These are phyloP conservation scores for Acronicta alni DNA, from an alignment of 2,888 invertebrate species.

Conservation along the genomic window DNA sequence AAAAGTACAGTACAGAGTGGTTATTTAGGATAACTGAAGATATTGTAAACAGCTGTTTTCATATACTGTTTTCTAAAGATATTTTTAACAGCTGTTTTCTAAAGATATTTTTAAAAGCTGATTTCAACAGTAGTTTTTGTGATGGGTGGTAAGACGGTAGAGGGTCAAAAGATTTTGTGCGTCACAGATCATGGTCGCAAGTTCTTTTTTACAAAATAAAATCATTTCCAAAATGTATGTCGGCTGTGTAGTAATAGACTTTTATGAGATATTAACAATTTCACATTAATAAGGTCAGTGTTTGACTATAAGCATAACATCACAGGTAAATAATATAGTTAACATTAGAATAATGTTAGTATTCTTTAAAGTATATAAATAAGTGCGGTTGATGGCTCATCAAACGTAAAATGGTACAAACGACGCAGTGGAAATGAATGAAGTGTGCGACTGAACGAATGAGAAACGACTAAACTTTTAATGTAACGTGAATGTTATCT, in stretches of 20 bases:
- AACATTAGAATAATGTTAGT: slow-evolving; percentile 24
- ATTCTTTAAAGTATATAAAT: slow-evolving; percentile 15
- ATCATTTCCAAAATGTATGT: slow-evolving; percentile 55
- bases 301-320: slow-evolving; percentile 48
- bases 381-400: slow-evolving; percentile 34
- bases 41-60: neutral
- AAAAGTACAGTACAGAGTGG: slow-evolving; percentile 14
- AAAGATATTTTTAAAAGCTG: too few species aligned
- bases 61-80: too few species aligned
- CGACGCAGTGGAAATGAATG: slow-evolving; percentile 19
- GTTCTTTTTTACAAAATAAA: slow-evolving; percentile 8
- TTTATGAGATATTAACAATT: slow-evolving; percentile 23
- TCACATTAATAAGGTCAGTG: slow-evolving; percentile 18
- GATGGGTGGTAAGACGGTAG: slow-evolving; percentile 1
- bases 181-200: neutral
- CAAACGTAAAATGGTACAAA: slow-evolving; percentile 53
- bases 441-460: slow-evolving; percentile 40
- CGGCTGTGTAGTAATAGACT: slow-evolving; percentile 64
- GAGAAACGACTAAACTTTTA: slow-evolving; percentile 32
- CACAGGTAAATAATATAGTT: slow-evolving; percentile 43
- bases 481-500: slow-evolving; percentile 19
- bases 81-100: too few species aligned
- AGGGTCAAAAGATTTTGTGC: slow-evolving; percentile 13
- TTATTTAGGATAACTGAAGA: slow-evolving; percentile 1
- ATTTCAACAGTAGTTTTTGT: neutral